Percentiles rank a stretch among this genome's conserved stretches.
These are phyloP conservation scores for Dinomys branickii DNA, from an alignment of 2,113 vertebrate genomes.

Conservation along the genomic window DNA sequence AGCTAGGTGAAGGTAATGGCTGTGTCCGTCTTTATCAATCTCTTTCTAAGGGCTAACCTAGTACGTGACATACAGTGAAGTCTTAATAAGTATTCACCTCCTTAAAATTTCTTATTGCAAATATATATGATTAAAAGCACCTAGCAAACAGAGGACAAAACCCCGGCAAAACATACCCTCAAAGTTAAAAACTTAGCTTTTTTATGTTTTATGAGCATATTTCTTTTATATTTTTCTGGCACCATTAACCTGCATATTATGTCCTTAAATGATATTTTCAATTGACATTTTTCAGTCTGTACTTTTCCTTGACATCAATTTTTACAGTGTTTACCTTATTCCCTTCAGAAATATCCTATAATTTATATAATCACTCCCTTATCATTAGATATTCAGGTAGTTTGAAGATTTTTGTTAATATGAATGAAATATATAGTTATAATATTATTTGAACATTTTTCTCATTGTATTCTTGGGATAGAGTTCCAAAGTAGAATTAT, in stretches of 20 bases:
- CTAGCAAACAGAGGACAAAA: background rate
- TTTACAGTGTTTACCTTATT: background rate
- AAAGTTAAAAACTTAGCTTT: slow-evolving; percentile 2
- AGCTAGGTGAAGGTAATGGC: background rate
- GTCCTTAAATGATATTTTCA: slow-evolving; percentile 2
- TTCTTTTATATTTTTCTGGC: background rate
- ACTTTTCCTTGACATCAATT: slow-evolving; percentile 1
- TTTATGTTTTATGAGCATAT: background rate
- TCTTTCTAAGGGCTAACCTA: background rate
- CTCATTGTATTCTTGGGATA: background rate
- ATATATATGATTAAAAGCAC: background rate
- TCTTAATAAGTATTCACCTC: background rate
- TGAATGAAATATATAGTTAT: background rate
- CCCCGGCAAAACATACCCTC: background rate
- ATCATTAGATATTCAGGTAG: background rate
- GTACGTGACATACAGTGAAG: background rate
- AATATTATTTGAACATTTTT: background rate
- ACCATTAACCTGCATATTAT: background rate
- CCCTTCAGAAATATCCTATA: slow-evolving; percentile 7
- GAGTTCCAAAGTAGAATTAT: background rate
- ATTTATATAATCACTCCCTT: slow-evolving; percentile 3
- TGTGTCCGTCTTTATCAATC: background rate
- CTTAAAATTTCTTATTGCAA: background rate
- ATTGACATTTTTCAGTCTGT: slow-evolving; percentile 11
- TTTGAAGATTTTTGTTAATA: slow-evolving; percentile 46